Evolutionary conservation across 2,797 vertebrate genomes (phyloP).

Genomic region (Heteromormyrus szaboi): DNA sequence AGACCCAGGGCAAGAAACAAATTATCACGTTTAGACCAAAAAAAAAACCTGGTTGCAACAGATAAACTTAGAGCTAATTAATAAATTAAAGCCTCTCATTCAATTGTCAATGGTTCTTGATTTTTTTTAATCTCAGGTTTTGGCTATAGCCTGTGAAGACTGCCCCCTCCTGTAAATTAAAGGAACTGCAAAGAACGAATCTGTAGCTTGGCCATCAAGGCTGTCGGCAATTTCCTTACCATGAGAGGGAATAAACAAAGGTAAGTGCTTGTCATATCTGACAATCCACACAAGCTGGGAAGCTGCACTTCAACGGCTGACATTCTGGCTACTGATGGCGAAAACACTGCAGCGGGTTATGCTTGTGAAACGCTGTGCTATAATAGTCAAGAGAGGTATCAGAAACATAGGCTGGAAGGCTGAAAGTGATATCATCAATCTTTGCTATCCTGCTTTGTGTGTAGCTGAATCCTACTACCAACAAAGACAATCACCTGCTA

Average conservation of each 20-base stretch:
- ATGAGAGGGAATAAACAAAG: not conserved
- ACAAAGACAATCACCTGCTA: not conserved
- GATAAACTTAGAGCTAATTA: not conserved
- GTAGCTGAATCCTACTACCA: not conserved
- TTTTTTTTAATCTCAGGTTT: not conserved
- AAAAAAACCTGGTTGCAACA: not conserved
- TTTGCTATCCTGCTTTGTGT: not conserved
- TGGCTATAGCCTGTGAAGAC: not conserved
- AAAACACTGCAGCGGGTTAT: not conserved
- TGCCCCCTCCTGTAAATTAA: not conserved
- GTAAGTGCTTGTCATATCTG: not conserved
- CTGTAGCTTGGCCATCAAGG: not conserved
- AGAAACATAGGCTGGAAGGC: not conserved
- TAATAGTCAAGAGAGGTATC: not conserved
- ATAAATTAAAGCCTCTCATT: not conserved
- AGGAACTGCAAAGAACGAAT: not conserved
- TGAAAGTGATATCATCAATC: not conserved
- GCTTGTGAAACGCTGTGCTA: not conserved
- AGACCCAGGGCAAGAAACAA: not conserved
- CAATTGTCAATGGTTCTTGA: not conserved
- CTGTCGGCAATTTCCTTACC: not conserved
- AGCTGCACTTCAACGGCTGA: not conserved
- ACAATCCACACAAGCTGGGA: not conserved
- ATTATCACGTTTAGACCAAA: not conserved
- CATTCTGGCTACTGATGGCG: not conserved